Evolutionary conservation across 1,140 invertebrate species (phyloP), one percentile per base, ranked within the genome.

Genomic region (Musca domestica): DNA sequence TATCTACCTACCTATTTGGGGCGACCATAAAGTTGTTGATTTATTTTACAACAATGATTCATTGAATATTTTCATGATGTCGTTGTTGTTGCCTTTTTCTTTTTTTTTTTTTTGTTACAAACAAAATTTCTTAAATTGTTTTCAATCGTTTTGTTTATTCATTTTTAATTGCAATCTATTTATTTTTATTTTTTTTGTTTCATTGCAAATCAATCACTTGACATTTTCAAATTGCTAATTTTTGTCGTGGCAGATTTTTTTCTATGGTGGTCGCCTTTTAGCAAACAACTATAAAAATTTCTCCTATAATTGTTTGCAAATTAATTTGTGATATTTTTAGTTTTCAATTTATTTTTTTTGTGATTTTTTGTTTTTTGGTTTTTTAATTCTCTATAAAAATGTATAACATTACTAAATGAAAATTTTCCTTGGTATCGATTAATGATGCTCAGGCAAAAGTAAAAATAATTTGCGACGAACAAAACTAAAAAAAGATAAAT

Each of bases 361-460:
- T 30, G 23, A 17, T 27, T 30, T 20, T n/a, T 58, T 27, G 25
- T 27, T 58, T 20, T 58, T 58, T 58, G 25, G 12, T 27, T 30
- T 58, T 58, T 58, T 58, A 27, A 58, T 58, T 58, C 25, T 58
- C 14, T 58, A 48, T n/a, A 48, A 48, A 48, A 48, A 30, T 30
- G 27, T 30, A 30, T 30, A 58, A 30, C 23, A 58, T 30, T 58
- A 17, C 54, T 30, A 58, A 58, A 58, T 58, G 54, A 58, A 58
- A 58, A 58, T 58, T 58, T 58, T 58, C 54, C 54, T 58, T 58
- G 54, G 54, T 58, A 58, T 58, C 54, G 54, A 58, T 58, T 58
- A 58, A 30, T 58, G 25, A 30, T 58, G 54, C 54, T 30, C 54
- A 58, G 25, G 25, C 25, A 30, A 17, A 17, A 7, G 54, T 30